phyloP scores from a whole-genome alignment of 2,888 invertebrate genomes.

The Drosophila quinaria region DNA sequence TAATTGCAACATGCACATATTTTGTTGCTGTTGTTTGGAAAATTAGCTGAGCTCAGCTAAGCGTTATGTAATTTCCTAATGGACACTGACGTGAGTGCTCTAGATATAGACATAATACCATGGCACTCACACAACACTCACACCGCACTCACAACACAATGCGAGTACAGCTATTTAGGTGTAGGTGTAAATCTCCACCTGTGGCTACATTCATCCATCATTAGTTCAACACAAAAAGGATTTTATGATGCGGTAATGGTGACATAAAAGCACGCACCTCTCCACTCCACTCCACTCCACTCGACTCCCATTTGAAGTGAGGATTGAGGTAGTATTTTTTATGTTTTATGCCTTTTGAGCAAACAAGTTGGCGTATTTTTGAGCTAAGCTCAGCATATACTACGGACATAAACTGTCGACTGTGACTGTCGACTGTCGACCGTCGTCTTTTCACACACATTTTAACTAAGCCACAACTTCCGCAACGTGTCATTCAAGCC shows the following conservation, averaged over 20 bases:
- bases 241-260: slow-evolving; percentile 81
- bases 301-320: not conserved
- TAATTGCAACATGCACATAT: not conserved
- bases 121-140: slow-evolving; percentile 5
- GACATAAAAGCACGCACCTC: slow-evolving; percentile 66
- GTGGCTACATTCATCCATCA: slow-evolving; percentile 77
- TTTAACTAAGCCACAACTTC: slow-evolving; percentile 76
- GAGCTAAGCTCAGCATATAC: slow-evolving; percentile 59
- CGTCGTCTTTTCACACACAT: slow-evolving; percentile 51
- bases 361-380: slow-evolving; percentile 79
- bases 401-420: slow-evolving; percentile 51
- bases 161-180: not conserved
- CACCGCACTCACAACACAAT: not conserved
- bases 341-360: slow-evolving; percentile 77
- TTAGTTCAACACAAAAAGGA: slow-evolving; percentile 81
- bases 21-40: slow-evolving; percentile 11
- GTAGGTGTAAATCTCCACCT: slow-evolving; percentile 52
- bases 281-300: not conserved
- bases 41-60: slow-evolving; percentile 24
- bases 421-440: slow-evolving; percentile 21
- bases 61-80: slow-evolving; percentile 47
- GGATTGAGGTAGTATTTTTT: slow-evolving; percentile 41
- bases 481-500: slow-evolving; percentile 75
- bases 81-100: slow-evolving; percentile 34
- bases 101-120: slow-evolving; percentile 31